These are phyloP conservation scores for Crypturellus undulatus DNA, from an alignment of 2,113 vertebrate genomes.

Conservation along the genomic window DNA sequence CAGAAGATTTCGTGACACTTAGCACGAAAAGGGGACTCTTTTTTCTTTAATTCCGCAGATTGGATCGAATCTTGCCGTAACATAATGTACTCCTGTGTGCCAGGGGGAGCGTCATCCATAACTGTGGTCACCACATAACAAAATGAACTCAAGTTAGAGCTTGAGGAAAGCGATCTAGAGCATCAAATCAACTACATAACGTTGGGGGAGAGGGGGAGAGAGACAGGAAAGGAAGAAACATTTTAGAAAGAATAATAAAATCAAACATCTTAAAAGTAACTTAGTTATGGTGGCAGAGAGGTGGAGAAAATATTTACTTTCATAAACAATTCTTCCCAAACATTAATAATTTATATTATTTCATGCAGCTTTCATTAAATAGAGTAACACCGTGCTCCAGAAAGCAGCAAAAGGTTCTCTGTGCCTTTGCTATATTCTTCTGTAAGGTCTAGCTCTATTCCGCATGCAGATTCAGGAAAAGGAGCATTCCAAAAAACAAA, in stretches of 20 bases:
- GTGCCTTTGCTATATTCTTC: neutral
- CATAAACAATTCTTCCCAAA: constrained; percentile 13
- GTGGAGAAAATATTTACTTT: neutral
- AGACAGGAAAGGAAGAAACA: constrained; percentile 7
- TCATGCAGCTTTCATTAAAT: constrained; percentile 33
- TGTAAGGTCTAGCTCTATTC: neutral
- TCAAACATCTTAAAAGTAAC: neutral
- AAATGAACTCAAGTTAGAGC: constrained; percentile 95
- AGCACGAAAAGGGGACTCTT: constrained; percentile 99
- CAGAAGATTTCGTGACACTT: constrained; percentile 99
- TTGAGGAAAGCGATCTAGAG: constrained; percentile 70
- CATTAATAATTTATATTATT: neutral
- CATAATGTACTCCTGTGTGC: constrained; percentile 99
- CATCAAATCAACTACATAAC: constrained; percentile 70
- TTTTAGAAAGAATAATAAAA: constrained; percentile 8
- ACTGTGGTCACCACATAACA: constrained; percentile 98
- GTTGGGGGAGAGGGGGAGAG: constrained; percentile 12
- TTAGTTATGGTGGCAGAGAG: constrained; percentile 1
- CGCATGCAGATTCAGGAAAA: constrained; percentile 11
- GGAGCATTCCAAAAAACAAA: neutral
- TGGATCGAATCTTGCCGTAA: constrained; percentile 99
- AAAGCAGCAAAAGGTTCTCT: neutral
- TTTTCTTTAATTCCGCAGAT: constrained; percentile 99
- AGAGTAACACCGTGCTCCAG: neutral
- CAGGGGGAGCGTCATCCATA: constrained; percentile 98